Evolutionary conservation across 2,888 invertebrate genomes (phyloP), one percentile per base, ranked within the genome.

Genomic region (Pycnomerus fuliginosus): DNA sequence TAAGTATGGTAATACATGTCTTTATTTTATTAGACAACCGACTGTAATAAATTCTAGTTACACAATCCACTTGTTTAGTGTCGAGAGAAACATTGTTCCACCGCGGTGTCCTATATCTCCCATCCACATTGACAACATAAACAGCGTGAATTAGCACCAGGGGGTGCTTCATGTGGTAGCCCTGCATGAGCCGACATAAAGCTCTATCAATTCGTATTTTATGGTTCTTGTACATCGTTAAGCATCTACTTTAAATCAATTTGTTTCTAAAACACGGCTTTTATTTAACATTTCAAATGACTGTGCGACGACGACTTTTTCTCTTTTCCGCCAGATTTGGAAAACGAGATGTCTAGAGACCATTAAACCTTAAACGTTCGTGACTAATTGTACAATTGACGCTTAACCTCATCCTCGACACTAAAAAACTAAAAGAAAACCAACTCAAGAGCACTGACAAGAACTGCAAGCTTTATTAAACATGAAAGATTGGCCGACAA

Each of bases 381-480:
- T 20, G 7, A 20, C 4, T 5, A 20, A 20, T 7, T 20, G 4
- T 4, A 4, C 7, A 20, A 20, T 20, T 13, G 7, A 13, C n/a
- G n/a, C n/a, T n/a, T 28, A 28, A 28, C 12, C 17, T 39, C 35
- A 33, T 28, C 22, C 27, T 33, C 32, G 17, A 38, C 7, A 25
- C 15, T 15, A 12, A 28, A 27, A 11, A 28, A 28, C 3, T 13
- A 28, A 37, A 7, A 28, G n/a, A n/a, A n/a, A n/a, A n/a, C n/a
- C n/a, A n/a, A n/a, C n/a, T 1, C 15, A 3, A n/a, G 22, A 31
- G 30, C 36, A 16, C 32, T 40, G 33, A 33, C 20, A 17, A 16
- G 35, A 34, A 41, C 30, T 36, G 47, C 36, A 34, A 44, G 36
- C 27, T 32, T 33, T 37, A 39, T 35, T 29, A 31, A 23, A 31